A percentile compares a stretch with the other conserved stretches of the same genome.
These are phyloP conservation scores for Myzus persicae DNA, from an alignment of 1,140 invertebrate species.

Conservation along the genomic window DNA sequence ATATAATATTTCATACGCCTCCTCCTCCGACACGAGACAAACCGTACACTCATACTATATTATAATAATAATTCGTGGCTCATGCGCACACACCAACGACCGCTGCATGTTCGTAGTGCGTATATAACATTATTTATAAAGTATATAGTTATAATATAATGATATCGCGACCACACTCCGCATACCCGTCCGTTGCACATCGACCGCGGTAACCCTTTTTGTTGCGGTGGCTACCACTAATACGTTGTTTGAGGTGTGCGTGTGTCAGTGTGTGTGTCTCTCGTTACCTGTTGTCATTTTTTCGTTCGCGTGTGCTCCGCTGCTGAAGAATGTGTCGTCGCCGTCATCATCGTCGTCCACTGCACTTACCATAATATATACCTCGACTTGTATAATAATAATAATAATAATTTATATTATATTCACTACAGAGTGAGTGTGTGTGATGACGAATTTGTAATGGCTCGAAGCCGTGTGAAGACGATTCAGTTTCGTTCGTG, in stretches of 20 bases:
- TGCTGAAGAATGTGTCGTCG: slow-evolving; percentile 24
- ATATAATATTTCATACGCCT: neutral
- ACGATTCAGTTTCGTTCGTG: slow-evolving; percentile 10
- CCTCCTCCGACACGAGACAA: slow-evolving; percentile 2
- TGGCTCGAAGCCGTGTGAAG: slow-evolving; percentile 45
- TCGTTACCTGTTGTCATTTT: slow-evolving; percentile 35
- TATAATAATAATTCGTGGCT: slow-evolving; percentile 15
- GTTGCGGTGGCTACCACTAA: neutral
- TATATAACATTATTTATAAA: neutral
- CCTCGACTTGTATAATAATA: neutral
- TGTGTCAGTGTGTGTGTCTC: neutral
- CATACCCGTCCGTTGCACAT: neutral
- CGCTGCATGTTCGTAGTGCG: neutral
- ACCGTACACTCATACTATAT: slow-evolving; percentile 10
- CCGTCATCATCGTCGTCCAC: neutral
- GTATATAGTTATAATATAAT: slow-evolving; percentile 3
- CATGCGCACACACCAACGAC: neutral
- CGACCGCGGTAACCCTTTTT: slow-evolving; percentile 45
- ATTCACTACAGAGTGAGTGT: slow-evolving; percentile 10
- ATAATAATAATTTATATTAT: slow-evolving; percentile 36
- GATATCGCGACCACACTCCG: neutral
- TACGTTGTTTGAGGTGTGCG: neutral
- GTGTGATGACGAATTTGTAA: slow-evolving; percentile 52
- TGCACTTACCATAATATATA: neutral
- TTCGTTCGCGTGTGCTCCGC: neutral